These are phyloP conservation scores for Mamestra brassicae DNA, from an alignment of 2,888 invertebrate genomes.

Conservation along the genomic window DNA sequence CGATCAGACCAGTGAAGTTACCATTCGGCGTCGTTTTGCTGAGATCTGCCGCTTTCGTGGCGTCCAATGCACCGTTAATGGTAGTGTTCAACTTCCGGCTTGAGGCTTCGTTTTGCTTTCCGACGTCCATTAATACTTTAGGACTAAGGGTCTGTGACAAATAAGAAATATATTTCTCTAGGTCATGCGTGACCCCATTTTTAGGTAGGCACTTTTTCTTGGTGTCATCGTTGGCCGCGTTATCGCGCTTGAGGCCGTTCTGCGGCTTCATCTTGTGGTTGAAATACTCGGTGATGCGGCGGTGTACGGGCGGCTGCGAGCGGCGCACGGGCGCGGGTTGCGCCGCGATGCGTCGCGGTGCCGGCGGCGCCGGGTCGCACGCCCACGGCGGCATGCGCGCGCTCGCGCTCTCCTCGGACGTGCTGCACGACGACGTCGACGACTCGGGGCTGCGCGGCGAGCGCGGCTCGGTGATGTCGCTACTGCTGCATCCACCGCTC, in stretches of 20 bases:
- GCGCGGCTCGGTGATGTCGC: slow-evolving; percentile 96
- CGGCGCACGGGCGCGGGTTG: slow-evolving; percentile 82
- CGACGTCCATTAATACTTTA: slow-evolving; percentile 86
- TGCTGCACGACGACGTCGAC: slow-evolving; percentile 89
- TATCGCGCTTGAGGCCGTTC: slow-evolving; percentile 88
- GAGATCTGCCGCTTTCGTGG: slow-evolving; percentile 75
- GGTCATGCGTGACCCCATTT: slow-evolving; percentile 87
- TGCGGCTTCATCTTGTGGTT: slow-evolving; percentile 95
- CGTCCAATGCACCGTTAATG: slow-evolving; percentile 70
- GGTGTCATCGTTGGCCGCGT: slow-evolving; percentile 78
- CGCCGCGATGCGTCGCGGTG: slow-evolving; percentile 85
- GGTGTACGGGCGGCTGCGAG: slow-evolving; percentile 90
- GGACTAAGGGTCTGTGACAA: slow-evolving; percentile 88
- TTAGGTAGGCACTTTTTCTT: slow-evolving; percentile 87
- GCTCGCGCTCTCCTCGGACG: slow-evolving; percentile 86
- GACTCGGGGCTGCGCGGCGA: slow-evolving; percentile 95
- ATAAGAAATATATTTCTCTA: slow-evolving; percentile 89
- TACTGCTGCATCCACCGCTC: slow-evolving; percentile 93
- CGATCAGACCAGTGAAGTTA: slow-evolving; percentile 77
- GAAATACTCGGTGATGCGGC: slow-evolving; percentile 96
- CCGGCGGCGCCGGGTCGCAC: slow-evolving; percentile 88
- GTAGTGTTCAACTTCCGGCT: slow-evolving; percentile 70
- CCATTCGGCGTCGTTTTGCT: slow-evolving; percentile 73
- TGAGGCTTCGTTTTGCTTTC: slow-evolving; percentile 78
- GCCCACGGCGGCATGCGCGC: slow-evolving; percentile 90